Percentiles rank a stretch among this genome's conserved stretches.
phyloP scores from a whole-genome alignment of 1,140 invertebrate genomes.

The Apis florea region DNA sequence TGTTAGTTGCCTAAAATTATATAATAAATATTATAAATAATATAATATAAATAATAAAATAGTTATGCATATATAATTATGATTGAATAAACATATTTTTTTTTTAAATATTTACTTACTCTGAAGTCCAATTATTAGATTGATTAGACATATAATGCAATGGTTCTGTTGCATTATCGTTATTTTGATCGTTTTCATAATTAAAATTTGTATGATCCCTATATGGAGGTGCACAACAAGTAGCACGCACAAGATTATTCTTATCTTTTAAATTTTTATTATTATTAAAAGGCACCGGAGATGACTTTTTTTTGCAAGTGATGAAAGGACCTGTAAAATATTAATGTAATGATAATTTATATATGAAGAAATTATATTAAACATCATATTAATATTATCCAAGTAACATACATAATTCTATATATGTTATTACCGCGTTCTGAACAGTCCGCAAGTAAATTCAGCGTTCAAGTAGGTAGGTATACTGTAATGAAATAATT shows the following conservation, averaged over 20 bases:
- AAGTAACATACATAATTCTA: slow-evolving; percentile 34
- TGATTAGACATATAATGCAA: slow-evolving; percentile 47
- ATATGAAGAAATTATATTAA: neutral
- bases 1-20: slow-evolving; percentile 61
- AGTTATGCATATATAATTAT: no score
- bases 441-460: slow-evolving; percentile 41
- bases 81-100: neutral
- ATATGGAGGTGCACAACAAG: slow-evolving; percentile 34
- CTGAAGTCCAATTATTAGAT: slow-evolving; percentile 58
- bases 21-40: slow-evolving; percentile 14
- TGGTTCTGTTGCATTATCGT: slow-evolving; percentile 52
- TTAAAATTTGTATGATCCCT: slow-evolving; percentile 61
- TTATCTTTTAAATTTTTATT: slow-evolving; percentile 62
- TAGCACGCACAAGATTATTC: slow-evolving; percentile 63
- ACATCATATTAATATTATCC: neutral
- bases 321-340: slow-evolving; percentile 42
- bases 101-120: slow-evolving; percentile 53
- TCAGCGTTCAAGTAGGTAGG: slow-evolving; percentile 52
- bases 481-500: slow-evolving; percentile 53
- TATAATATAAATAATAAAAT: neutral
- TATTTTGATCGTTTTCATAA: slow-evolving; percentile 60
- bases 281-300: slow-evolving; percentile 39
- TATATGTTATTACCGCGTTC: slow-evolving; percentile 34
- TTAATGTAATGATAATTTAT: no score
- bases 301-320: neutral